Evolutionary conservation across 2,797 vertebrate species (phyloP).

Genomic region (Apogon talboti): DNA sequence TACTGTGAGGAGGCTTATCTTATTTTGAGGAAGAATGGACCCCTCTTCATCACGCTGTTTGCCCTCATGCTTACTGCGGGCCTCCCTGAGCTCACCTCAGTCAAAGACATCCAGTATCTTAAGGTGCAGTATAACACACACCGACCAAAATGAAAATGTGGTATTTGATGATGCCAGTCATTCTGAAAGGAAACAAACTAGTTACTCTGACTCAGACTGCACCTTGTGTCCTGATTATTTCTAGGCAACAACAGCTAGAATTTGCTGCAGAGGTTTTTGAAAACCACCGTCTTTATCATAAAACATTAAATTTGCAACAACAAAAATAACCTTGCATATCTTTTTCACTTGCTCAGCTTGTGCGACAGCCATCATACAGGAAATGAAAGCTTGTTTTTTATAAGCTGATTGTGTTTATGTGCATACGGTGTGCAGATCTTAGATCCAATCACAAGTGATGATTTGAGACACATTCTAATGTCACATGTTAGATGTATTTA

Average conservation of each 20-base stretch:
- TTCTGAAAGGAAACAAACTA: neutral
- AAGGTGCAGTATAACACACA: constrained; percentile 87
- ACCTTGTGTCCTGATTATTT: neutral
- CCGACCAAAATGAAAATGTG: neutral
- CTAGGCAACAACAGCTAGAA: neutral
- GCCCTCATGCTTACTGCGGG: constrained; percentile 98
- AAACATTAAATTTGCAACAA: too few species aligned
- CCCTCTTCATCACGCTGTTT: constrained; percentile 98
- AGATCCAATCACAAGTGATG: too few species aligned
- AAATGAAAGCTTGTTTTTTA: too few species aligned
- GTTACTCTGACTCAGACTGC: neutral
- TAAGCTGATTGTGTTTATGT: too few species aligned
- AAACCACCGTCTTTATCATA: neutral
- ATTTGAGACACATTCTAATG: too few species aligned
- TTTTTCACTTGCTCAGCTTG: too few species aligned
- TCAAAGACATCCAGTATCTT: constrained; percentile 99
- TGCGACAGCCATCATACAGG: too few species aligned
- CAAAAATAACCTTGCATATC: too few species aligned
- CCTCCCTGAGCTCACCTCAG: constrained; percentile 94
- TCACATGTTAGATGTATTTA: too few species aligned
- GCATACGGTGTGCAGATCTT: too few species aligned
- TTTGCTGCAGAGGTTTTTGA: neutral
- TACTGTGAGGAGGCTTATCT: constrained; percentile 97
- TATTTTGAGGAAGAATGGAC: constrained; percentile 93
- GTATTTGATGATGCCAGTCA: neutral